These are phyloP conservation scores for Netelia virgata DNA, from an alignment of 2,888 invertebrate species.

Conservation along the genomic window DNA sequence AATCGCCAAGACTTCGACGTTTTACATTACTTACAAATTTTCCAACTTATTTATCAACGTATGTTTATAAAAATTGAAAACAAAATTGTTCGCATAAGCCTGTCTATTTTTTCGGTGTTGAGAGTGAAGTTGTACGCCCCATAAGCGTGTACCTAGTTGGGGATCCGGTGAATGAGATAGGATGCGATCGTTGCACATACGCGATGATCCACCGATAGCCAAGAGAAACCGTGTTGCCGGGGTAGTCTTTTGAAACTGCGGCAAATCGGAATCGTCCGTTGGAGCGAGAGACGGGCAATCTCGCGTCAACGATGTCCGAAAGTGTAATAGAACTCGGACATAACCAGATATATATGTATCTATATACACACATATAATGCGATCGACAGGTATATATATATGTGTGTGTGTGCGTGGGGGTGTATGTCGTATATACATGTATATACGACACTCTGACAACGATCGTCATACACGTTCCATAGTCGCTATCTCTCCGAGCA, in stretches of 20 bases:
- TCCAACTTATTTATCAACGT: too few relatives aligned
- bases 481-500: neutral
- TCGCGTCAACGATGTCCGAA: conserved; percentile 49
- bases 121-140: neutral
- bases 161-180: conserved; percentile 26
- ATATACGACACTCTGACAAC: conserved; percentile 10
- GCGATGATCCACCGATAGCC: conserved; percentile 39
- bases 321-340: conserved; percentile 42
- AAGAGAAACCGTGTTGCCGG: neutral
- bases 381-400: conserved; percentile 27
- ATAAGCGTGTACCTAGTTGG: neutral
- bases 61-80: too few relatives aligned
- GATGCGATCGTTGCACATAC: conserved; percentile 13
- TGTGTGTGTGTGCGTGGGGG: neutral
- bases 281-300: conserved; percentile 30
- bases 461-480: conserved; percentile 45
- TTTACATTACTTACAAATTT: too few relatives aligned
- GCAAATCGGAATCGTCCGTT: conserved; percentile 40
- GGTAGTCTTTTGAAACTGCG: conserved; percentile 40
- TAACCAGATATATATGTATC: conserved; percentile 28
- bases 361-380: conserved; percentile 1
- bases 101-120: neutral
- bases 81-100: too few relatives aligned
- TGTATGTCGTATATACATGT: conserved; percentile 8
- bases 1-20: too few relatives aligned